Base-by-base conservation (phyloP, 2,888 invertebrate species). In the Papilio protenor region DNA sequence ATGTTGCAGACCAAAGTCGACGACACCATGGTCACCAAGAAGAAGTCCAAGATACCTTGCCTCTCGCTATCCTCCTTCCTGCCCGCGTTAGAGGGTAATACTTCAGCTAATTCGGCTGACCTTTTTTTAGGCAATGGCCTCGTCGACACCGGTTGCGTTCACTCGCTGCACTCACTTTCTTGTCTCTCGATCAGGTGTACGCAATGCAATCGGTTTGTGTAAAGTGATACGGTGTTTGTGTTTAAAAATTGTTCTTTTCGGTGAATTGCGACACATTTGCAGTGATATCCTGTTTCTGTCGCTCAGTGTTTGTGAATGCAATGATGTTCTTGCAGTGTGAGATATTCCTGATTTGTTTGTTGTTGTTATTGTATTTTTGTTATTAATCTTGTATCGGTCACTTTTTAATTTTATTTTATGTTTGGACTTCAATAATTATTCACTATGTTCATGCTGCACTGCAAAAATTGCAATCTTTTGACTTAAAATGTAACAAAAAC, bases 1-100 rank as follows among this genome's bases (percentile, higher is more conserved):
- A 93, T 94, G 94, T 92, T 94, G 86, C 92, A 93, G 84, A 92
- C 86, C 84, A 92, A 92, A 84, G 85, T 91, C 70, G 91, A 92
- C 88, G 94, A 93, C 81, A 87, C 91, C 76, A 93, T 94, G 92
- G 94, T 94, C 81, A 89, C 92, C 87, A 94, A 94, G 90, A 94
- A 94, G 92, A 94, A 94, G 85, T 92, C 91, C 76, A 94, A 93
- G 90, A 94, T 94, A 91, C 93, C 94, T 89, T 94, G 94, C 85
- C 89, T 94, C 80, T 94, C 94, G 81, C 86, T 94, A 81, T 91
- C 94, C 23, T 91, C 94, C 79, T 92, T 94, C 85, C 92, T 94
- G 79, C 94, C 94, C 83, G 93, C 93, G 78, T 84, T 94, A 85
- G 94, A 94, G 94, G 94, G 94, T 94, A 94, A 84, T 83, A 81